A percentile compares a stretch with the other conserved stretches of the same genome.
Conservation (phyloP, 2,113 vertebrate genomes). For the Budorcas taxicolor region DNA sequence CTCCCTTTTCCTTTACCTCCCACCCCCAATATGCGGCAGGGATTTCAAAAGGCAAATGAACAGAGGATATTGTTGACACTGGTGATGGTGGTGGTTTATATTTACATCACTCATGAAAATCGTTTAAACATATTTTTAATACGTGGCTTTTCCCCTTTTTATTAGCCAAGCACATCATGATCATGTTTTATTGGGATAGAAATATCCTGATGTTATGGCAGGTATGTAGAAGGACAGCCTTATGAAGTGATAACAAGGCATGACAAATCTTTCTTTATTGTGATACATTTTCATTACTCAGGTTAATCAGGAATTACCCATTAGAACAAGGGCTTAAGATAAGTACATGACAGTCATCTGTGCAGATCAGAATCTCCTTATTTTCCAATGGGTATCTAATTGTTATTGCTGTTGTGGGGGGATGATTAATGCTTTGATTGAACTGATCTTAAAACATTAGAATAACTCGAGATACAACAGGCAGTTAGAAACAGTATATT, state of each 20-base stretch:
- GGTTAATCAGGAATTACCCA: constrained; percentile 73
- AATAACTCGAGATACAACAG: constrained; percentile 63
- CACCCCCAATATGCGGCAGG: not conserved
- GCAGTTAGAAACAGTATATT: constrained; percentile 54
- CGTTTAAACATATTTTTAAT: constrained; percentile 63
- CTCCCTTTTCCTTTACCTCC: constrained; percentile 18
- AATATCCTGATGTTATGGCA: constrained; percentile 51
- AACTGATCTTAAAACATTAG: constrained; percentile 64
- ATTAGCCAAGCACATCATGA: constrained; percentile 67
- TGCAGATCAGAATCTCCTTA: constrained; percentile 68
- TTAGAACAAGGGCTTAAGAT: constrained; percentile 71
- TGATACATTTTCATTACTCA: constrained; percentile 70
- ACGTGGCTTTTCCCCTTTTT: constrained; percentile 55
- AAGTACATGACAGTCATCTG: constrained; percentile 71
- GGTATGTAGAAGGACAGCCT: constrained; percentile 55
- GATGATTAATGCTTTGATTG: constrained; percentile 63
- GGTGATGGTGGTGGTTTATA: constrained; percentile 39
- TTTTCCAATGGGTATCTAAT: constrained; percentile 71
- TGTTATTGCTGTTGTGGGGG: constrained; percentile 68
- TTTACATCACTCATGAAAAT: constrained; percentile 58
- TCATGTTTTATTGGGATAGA: constrained; percentile 65
- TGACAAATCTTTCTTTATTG: constrained; percentile 70
- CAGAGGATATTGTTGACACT: constrained; percentile 22
- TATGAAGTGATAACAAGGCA: constrained; percentile 71
- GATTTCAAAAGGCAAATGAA: constrained; percentile 64